Base-by-base conservation (phyloP, 2,797 vertebrate species). In the Eulemur rubriventer region DNA sequence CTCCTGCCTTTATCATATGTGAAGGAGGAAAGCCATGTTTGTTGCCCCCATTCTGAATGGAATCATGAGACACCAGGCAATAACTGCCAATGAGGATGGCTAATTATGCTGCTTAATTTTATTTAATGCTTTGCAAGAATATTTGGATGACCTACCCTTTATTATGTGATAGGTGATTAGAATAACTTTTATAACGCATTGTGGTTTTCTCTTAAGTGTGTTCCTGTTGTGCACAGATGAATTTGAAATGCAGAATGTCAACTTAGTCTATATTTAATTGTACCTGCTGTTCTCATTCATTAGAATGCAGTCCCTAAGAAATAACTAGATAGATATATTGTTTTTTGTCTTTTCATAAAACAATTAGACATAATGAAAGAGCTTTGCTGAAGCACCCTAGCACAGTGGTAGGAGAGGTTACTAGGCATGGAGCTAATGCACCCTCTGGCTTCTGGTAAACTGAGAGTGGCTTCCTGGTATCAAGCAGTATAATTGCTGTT, bases 101-200 rank as follows among this genome's bases (percentile, higher is more conserved):
- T 95, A 35, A 94, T 96, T 89, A 94, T 70, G 84, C 96, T 70
- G 65, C 78, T 97, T 97, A 95, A 79, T 96, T 93, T 96, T 97
- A 96, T 98, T 97, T 96, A 96, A 96, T 92, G 93, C 93, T 83
- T 97, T 94, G 80, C 86, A 85, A 88, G 96, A 92, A 95, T 97
- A 84, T 94, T 85, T 97, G 91, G 93, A 73, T 94, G 94, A 81
- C 94, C 93, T 95, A 73, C 89, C 63, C 94, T 97, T 96, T 94
- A 94, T 90, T 80, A 81, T 67, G 43, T 93, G 90, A 88, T 92
- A 35, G 55, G 83, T 93, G 96, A 93, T 97, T 81, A 96, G 83
- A 93, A 70, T 96, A 94, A 84, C 91, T 96, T 96, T 89, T 75
- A 91, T 93, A 28, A 73, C 6, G 0, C 2, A 0, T n/a, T n/a